Percentiles rank a stretch among this genome's conserved stretches.
Conservation (phyloP, 2,113 vertebrate genomes). For the Crocuta crocuta region DNA sequence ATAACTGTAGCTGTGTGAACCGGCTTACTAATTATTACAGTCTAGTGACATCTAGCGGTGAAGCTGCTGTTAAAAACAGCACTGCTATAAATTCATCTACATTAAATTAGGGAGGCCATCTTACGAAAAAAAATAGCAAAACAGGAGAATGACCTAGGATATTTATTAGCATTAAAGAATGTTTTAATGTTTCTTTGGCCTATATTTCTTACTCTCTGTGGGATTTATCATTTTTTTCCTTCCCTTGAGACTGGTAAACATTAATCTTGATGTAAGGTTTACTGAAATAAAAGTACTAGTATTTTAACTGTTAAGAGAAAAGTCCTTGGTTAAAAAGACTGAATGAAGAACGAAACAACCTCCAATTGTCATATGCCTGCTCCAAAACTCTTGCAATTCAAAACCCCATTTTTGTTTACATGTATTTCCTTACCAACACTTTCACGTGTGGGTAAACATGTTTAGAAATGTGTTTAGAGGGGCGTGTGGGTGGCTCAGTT, state of each 20-base stretch:
- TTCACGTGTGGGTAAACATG: background rate
- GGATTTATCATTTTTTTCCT: background rate
- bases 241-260: conserved; percentile 8
- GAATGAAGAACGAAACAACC: background rate
- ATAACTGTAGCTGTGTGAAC: background rate
- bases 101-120: conserved; percentile 62
- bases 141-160: background rate
- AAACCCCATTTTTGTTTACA: conserved; percentile 38
- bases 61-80: background rate
- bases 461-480: background rate
- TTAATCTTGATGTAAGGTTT: background rate
- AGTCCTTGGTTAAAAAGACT: background rate
- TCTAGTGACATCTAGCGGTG: conserved; percentile 80
- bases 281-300: conserved; percentile 15
- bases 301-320: conserved; percentile 46
- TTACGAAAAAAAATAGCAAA: conserved; percentile 46
- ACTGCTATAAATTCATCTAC: background rate
- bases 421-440: background rate
- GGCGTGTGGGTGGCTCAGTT: too few species aligned
- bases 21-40: conserved; percentile 53
- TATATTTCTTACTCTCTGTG: background rate
- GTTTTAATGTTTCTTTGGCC: background rate
- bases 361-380: background rate
- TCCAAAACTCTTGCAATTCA: conserved; percentile 6
- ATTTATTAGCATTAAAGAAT: conserved; percentile 30